These are phyloP conservation scores for Pagrus major DNA, from an alignment of 2,113 vertebrate genomes.

Conservation along the genomic window DNA sequence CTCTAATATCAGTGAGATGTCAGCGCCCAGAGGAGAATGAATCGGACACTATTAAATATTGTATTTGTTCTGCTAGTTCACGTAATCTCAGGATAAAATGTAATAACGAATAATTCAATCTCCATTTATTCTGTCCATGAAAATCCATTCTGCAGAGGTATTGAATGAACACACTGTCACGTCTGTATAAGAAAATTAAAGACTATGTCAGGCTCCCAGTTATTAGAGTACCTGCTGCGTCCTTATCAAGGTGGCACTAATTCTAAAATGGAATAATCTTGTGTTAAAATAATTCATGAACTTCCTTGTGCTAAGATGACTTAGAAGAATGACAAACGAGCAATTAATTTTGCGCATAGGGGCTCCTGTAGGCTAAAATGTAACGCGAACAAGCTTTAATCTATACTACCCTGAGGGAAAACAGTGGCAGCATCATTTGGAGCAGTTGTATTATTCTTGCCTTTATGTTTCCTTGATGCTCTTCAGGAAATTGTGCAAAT, in stretches of 20 bases:
- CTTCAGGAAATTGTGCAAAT: constrained; percentile 20
- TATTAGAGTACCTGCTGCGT: constrained; percentile 23
- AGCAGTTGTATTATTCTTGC: neutral
- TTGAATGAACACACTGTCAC: constrained; percentile 26
- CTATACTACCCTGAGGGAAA: neutral
- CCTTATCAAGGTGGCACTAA: constrained; percentile 11
- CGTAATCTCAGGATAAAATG: constrained; percentile 64
- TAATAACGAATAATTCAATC: constrained; percentile 60
- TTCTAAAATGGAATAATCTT: constrained; percentile 35
- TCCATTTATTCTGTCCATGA: constrained; percentile 55
- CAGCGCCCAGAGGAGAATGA: constrained; percentile 46
- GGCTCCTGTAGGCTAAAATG: neutral
- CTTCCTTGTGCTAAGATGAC: neutral
- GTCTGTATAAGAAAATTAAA: constrained; percentile 36
- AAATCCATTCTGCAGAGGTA: constrained; percentile 41
- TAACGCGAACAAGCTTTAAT: neutral
- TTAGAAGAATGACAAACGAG: constrained; percentile 13
- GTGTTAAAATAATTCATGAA: constrained; percentile 31
- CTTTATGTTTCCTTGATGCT: neutral
- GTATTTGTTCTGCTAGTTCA: constrained; percentile 64
- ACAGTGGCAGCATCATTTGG: neutral
- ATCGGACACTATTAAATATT: constrained; percentile 62
- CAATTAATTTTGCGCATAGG: neutral
- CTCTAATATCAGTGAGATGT: constrained; percentile 44
- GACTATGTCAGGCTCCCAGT: constrained; percentile 31